Base-by-base conservation (phyloP, 2,888 invertebrate species). In the Cheilosia soror region DNA sequence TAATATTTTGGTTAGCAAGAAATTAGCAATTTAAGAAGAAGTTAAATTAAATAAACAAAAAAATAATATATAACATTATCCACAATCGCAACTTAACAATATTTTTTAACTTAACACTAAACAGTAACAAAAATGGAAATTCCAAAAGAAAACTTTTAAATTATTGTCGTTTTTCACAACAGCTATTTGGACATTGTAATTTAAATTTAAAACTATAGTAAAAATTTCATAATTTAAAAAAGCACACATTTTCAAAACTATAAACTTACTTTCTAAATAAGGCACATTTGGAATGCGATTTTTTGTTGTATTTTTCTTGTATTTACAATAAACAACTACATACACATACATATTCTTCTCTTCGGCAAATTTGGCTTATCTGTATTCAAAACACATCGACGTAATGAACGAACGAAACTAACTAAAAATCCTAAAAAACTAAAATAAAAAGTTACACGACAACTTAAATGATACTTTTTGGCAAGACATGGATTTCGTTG, bases 401-500 rank as follows among this genome's bases (percentile, higher is more conserved):
- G 13, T 51, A 57, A 73, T 51, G 37, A 68, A 62, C 63, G 57
- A 65, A 80, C 47, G 25, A 66, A 65, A 76, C 62, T 69, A 69
- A 75, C 62, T 49, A 80, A 2, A 60, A 62, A 72, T 62, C 55
- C 49, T 47, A 47, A 71, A 71, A 71, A 60, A 53, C 47, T 31
- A 65, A 15, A 31, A 2, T 37, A 31, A 42, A 49, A 42, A 49
- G 53, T 63, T 51, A 65, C 57, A 63, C 40, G 72, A 72, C 33
- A 77, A 85, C 81, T 72, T 76, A 81, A 76, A 72, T 57, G 71
- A 49, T 76, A 81, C 68, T 72, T 81, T 80, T 77, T 81, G 81
- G 85, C 85, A 85, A 85, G 85, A 81, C 81, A 47, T 77, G 72
- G 85, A 85, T 85, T 85, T 81, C 42, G 85, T 85, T 85, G 85